Evolutionary conservation across 2,888 invertebrate genomes (phyloP).

Genomic region (Didymodactylos carnosus): DNA sequence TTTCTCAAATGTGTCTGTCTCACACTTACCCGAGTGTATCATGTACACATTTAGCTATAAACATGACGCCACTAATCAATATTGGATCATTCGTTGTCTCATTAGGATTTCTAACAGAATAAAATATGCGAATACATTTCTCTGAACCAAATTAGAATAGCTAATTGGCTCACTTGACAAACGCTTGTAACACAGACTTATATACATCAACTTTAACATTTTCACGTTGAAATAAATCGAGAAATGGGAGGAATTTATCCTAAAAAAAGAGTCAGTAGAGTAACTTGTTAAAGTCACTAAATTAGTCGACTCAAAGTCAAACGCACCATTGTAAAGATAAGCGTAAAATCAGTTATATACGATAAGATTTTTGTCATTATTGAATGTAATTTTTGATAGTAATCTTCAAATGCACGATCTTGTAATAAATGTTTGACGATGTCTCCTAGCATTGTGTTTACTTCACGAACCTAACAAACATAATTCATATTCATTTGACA

Average conservation of each 20-base stretch:
- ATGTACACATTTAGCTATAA: slow-evolving; percentile 66
- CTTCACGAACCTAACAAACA: slow-evolving; percentile 49
- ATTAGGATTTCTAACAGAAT: slow-evolving; percentile 27
- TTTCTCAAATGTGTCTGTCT: slow-evolving; percentile 4
- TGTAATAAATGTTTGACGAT: slow-evolving; percentile 62
- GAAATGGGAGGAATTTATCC: slow-evolving; percentile 70
- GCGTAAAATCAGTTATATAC: slow-evolving; percentile 55
- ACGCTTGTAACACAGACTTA: slow-evolving; percentile 48
- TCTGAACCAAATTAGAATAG: slow-evolving; percentile 15
- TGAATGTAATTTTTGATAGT: slow-evolving; percentile 53
- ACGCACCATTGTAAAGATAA: slow-evolving; percentile 56
- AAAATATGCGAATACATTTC: neutral
- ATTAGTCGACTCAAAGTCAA: neutral
- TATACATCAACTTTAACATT: slow-evolving; percentile 60
- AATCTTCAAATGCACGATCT: slow-evolving; percentile 55
- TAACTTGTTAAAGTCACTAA: neutral
- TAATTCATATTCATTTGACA: neutral
- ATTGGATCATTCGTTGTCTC: slow-evolving; percentile 57
- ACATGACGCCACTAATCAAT: slow-evolving; percentile 65
- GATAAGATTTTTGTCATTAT: slow-evolving; percentile 43
- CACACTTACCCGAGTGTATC: slow-evolving; percentile 62
- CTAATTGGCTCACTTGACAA: slow-evolving; percentile 18
- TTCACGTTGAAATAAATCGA: slow-evolving; percentile 72
- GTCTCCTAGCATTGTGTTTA: slow-evolving; percentile 63
- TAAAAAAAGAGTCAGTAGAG: slow-evolving; percentile 30